phyloP scores from a whole-genome alignment of 2,113 vertebrate species.

The Trogon surrucura region DNA sequence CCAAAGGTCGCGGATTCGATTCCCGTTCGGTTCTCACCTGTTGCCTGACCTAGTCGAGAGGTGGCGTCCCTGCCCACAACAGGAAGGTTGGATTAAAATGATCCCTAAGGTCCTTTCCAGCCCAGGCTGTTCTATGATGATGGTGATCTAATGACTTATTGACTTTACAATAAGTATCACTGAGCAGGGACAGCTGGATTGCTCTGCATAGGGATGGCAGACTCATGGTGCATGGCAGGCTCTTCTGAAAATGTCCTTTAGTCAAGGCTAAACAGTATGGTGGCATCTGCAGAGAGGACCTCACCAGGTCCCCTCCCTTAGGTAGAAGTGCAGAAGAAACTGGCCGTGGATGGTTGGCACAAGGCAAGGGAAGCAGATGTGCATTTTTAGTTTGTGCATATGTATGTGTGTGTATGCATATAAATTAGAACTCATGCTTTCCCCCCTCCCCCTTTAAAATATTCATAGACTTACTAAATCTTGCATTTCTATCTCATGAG shows the following conservation, averaged over 20 bases:
- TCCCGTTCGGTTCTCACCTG: too few species aligned
- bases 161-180: too few species aligned
- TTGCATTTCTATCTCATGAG: not conserved
- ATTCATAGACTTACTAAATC: not conserved
- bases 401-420: too few species aligned
- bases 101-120: too few species aligned
- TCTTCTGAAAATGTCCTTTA: not conserved
- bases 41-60: too few species aligned
- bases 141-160: too few species aligned
- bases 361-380: not conserved
- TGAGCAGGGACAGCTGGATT: too few species aligned
- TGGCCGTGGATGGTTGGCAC: rapidly evolving
- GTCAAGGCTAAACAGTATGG: not conserved
- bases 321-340: not conserved
- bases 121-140: too few species aligned
- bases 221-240: rapidly evolving
- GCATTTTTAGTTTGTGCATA: not conserved
- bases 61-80: too few species aligned
- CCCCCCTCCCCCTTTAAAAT: not conserved
- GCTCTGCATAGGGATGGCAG: not conserved
- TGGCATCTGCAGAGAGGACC: not conserved
- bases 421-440: not conserved
- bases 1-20: too few species aligned
- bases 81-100: too few species aligned
- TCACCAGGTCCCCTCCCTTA: too few species aligned